phyloP scores from a whole-genome alignment of 2,113 vertebrate species.

The Riparia riparia region DNA sequence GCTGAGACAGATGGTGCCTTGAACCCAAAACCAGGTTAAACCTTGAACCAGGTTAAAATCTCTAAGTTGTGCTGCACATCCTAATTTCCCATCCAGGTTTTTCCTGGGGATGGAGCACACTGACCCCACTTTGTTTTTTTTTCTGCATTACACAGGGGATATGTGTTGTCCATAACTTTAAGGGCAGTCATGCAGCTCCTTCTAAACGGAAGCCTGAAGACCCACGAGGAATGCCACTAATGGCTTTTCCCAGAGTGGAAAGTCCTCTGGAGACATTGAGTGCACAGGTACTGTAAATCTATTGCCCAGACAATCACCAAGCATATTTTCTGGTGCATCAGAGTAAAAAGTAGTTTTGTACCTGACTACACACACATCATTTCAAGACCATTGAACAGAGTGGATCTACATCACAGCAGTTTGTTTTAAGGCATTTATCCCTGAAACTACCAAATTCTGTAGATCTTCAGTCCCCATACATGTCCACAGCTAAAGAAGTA shows the following conservation, averaged over 20 bases:
- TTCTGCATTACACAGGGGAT: constrained; percentile 80
- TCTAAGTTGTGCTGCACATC: not conserved
- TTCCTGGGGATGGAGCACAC: not conserved
- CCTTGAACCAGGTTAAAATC: not conserved
- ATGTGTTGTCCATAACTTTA: constrained; percentile 98
- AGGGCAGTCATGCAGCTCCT: constrained; percentile 83
- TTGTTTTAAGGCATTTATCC: not conserved
- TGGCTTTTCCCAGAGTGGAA: constrained; percentile 97
- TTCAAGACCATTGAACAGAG: not conserved
- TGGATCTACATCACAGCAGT: not conserved
- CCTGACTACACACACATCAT: not conserved
- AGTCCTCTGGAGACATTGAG: constrained; percentile 96
- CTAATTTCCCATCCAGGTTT: not conserved
- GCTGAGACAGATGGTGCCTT: not conserved
- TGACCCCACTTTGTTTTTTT: not conserved
- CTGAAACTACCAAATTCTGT: not conserved
- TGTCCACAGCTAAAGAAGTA: not conserved
- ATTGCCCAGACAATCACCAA: not conserved
- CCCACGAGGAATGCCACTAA: constrained; percentile 89
- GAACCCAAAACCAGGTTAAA: not conserved
- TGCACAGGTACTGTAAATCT: constrained; percentile 88
- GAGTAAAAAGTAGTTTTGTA: not conserved
- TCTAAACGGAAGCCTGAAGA: constrained; percentile 92
- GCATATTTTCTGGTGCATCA: not conserved
- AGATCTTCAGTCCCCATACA: not conserved